A percentile compares a stretch with the other conserved stretches of the same genome.
Evolutionary conservation across 2,888 invertebrate species (phyloP).

Genomic region (Nymphalis c-album): DNA sequence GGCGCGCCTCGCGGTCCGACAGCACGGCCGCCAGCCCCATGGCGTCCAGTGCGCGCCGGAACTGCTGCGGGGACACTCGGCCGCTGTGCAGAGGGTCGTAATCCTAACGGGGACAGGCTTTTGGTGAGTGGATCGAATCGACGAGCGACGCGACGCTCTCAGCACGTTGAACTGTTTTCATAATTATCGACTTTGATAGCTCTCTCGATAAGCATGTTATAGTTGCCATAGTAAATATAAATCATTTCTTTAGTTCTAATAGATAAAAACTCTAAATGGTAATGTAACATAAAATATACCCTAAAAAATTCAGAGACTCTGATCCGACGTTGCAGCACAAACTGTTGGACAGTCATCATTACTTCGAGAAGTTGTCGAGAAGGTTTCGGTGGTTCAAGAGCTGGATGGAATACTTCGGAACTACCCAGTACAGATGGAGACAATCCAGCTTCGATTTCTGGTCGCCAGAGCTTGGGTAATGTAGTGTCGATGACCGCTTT

Average conservation of each 20-base stretch:
- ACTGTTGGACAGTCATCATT: conserved; percentile 85
- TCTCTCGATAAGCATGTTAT: too few relatives aligned
- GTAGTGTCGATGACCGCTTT: conserved; percentile 85
- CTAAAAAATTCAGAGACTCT: conserved; percentile 86
- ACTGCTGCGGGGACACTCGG: conserved; percentile 85
- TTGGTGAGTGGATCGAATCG: too few relatives aligned
- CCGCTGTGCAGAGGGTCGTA: conserved; percentile 87
- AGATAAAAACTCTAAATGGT: too few relatives aligned
- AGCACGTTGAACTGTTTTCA: too few relatives aligned
- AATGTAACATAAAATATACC: conserved; percentile 56
- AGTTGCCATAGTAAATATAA: too few relatives aligned
- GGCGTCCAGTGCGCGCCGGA: conserved; percentile 85
- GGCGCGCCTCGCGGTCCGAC: conserved; percentile 82
- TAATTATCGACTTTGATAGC: too few relatives aligned
- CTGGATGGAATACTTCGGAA: conserved; percentile 83
- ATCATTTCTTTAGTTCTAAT: too few relatives aligned
- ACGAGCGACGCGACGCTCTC: too few relatives aligned
- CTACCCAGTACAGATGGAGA: conserved; percentile 65
- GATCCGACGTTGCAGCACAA: conserved; percentile 83
- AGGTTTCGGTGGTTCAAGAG: conserved; percentile 71
- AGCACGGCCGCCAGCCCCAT: conserved; percentile 84
- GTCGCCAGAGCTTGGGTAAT: conserved; percentile 85
- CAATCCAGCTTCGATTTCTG: conserved; percentile 82
- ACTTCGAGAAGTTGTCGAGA: conserved; percentile 77
- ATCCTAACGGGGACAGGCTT: conserved; percentile 65